phyloP scores from a whole-genome alignment of 2,113 vertebrate species.

The Onychostoma macrolepis region DNA sequence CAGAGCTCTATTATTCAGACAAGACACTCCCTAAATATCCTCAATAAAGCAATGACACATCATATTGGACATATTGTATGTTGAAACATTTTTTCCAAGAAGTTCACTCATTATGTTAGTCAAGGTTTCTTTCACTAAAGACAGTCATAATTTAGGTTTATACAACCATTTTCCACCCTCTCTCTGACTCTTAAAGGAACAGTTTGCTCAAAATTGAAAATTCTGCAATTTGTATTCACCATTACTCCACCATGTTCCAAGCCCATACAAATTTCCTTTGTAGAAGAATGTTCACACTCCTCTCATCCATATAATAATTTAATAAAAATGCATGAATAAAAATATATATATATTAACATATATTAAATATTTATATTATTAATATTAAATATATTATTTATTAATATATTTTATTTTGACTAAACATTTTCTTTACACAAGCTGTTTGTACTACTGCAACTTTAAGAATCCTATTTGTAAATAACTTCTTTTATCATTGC shows the following conservation, averaged over 20 bases:
- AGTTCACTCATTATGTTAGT: constrained; percentile 12
- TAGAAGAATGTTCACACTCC: not conserved
- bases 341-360: too few relatives aligned
- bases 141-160: not conserved
- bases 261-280: not conserved
- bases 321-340: not conserved
- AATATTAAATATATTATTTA: too few relatives aligned
- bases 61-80: not conserved
- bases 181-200: not conserved
- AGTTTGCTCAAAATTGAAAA: not conserved
- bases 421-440: not conserved
- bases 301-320: not conserved
- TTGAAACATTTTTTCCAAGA: not conserved
- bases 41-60: not conserved
- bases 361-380: too few relatives aligned
- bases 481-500: not conserved
- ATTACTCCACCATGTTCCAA: not conserved
- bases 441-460: not conserved
- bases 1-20: constrained; percentile 5
- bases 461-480: not conserved
- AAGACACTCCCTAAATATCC: not conserved
- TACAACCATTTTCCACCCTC: not conserved
- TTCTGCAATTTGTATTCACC: not conserved
- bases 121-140: not conserved
- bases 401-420: not conserved